Base-by-base conservation (phyloP, 2,797 vertebrate genomes). In the Trematocara caparti region DNA sequence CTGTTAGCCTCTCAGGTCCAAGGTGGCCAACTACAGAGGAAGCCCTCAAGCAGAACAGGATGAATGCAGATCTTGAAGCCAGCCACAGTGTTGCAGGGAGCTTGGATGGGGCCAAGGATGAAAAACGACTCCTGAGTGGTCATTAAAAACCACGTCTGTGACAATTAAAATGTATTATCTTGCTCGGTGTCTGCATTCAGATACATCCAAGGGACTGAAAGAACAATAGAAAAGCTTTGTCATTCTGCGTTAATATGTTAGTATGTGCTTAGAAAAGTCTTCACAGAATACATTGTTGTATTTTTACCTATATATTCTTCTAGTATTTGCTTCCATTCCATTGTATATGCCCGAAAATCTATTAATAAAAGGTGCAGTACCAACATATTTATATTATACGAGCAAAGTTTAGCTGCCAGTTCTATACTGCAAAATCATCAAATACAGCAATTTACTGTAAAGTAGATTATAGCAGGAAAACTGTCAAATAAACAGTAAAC, bases 71-170 rank as follows among this genome's bases (percentile, higher is more conserved):
- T 47, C n/a, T 89, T 2, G 92, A 95, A 80, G 76, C 14, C 69
- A 88, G 78, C 75, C 82, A 80, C 78, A 94, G 92, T 9, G 14
- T 90, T 0, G 90, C 88, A 5, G 94, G 92, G 10, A 88, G 82
- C 55, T 88, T 94, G 81, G 91, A 95, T 1, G 94, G 94, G 1
- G 92, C 94, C 71, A 95, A 92, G 21, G 92, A 94, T n/a, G 93
- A 94, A 73, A 94, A 92, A 53, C 73, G 2, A 2, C 89, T 92
- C 0, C 82, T 94, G 24, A 79, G 76, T 1, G 50, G 59, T 17
- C 85, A 89, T 27, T 93, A 80, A 81, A 69, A 75, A 48, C 3
- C 13, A n/a, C 32, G 2, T 9, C 30, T 62, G 15, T 40, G 21
- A 30, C 62, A 59, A 8, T 47, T 50, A 11, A 30, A 21, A 51